Conservation (phyloP, 2,888 invertebrate genomes). For the Sisyra terminalis region DNA sequence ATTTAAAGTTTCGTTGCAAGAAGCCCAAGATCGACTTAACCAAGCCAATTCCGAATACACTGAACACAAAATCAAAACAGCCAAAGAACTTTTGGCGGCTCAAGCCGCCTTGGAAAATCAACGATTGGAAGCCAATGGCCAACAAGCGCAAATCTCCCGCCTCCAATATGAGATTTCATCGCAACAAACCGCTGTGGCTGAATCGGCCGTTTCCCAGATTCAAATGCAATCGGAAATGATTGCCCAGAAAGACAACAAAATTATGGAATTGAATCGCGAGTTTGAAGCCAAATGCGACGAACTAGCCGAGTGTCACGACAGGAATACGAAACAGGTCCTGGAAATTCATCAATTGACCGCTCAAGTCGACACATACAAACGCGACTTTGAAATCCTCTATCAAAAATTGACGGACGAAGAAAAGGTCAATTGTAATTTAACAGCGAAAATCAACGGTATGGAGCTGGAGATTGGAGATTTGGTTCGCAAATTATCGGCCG, state of each 20-base stretch:
- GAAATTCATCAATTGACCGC: slow-evolving; percentile 15
- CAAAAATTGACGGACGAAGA: slow-evolving; percentile 28
- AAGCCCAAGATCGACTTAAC: slow-evolving; percentile 22
- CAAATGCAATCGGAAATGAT: slow-evolving; percentile 13
- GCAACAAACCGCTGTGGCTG: slow-evolving; percentile 7
- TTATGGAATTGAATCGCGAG: slow-evolving; percentile 15
- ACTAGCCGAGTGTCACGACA: slow-evolving; percentile 13
- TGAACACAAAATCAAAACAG: neutral
- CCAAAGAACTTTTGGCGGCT: slow-evolving; percentile 11
- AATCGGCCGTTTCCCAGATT: slow-evolving; percentile 7
- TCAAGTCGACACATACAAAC: slow-evolving; percentile 13
- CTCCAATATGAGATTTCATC: slow-evolving; percentile 10
- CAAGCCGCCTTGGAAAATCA: slow-evolving; percentile 6
- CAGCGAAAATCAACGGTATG: slow-evolving; percentile 28
- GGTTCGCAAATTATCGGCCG: slow-evolving; percentile 34
- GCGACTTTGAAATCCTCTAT: slow-evolving; percentile 18
- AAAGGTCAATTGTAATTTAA: slow-evolving; percentile 24
- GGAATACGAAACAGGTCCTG: slow-evolving; percentile 15
- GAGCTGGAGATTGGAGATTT: slow-evolving; percentile 39
- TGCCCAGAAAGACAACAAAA: slow-evolving; percentile 15
- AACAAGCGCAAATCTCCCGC: slow-evolving; percentile 11
- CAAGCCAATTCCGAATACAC: slow-evolving; percentile 17
- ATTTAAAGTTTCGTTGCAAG: slow-evolving; percentile 20
- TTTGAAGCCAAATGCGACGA: slow-evolving; percentile 18
- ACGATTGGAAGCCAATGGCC: neutral